Percentiles rank a stretch among this genome's conserved stretches.
phyloP scores from a whole-genome alignment of 2,113 vertebrate species.

The Herpetotheres cachinnans region DNA sequence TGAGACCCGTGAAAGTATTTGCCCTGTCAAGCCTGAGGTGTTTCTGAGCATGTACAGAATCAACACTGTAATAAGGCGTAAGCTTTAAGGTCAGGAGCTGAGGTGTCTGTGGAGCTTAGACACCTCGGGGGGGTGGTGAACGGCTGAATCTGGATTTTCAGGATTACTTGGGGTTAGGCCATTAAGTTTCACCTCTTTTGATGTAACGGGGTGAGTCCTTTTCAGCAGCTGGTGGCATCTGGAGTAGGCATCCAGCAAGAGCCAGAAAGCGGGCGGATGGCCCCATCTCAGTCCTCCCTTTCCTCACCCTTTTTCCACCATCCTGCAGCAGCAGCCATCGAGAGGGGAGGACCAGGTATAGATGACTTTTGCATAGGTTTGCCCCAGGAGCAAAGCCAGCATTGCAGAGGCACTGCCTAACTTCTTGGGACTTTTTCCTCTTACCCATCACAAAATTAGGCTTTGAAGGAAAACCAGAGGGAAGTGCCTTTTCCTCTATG shows the following conservation, averaged over 20 bases:
- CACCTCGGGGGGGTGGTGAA: rapidly evolving
- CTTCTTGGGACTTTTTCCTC: neutral
- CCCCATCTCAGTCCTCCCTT: neutral
- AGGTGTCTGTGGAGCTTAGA: neutral
- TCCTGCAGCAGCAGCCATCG: neutral
- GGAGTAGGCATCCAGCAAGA: neutral
- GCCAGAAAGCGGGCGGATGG: neutral
- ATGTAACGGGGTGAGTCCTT: neutral
- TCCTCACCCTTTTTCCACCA: neutral
- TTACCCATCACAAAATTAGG: neutral
- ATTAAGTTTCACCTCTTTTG: neutral
- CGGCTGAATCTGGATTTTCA: neutral
- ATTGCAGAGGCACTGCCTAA: neutral
- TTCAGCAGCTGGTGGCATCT: neutral
- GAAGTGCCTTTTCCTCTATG: neutral
- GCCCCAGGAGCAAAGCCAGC: neutral
- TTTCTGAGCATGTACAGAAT: neutral
- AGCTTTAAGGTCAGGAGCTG: neutral
- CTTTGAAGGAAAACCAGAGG: neutral
- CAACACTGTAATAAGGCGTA: neutral
- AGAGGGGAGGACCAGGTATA: neutral
- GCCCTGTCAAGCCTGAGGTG: neutral
- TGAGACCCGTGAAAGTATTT: neutral
- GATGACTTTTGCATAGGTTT: neutral
- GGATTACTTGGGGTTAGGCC: neutral